Evolutionary conservation across 2,113 vertebrate genomes (phyloP), one percentile per base, ranked within the genome.

Genomic region (Ursus arctos): DNA sequence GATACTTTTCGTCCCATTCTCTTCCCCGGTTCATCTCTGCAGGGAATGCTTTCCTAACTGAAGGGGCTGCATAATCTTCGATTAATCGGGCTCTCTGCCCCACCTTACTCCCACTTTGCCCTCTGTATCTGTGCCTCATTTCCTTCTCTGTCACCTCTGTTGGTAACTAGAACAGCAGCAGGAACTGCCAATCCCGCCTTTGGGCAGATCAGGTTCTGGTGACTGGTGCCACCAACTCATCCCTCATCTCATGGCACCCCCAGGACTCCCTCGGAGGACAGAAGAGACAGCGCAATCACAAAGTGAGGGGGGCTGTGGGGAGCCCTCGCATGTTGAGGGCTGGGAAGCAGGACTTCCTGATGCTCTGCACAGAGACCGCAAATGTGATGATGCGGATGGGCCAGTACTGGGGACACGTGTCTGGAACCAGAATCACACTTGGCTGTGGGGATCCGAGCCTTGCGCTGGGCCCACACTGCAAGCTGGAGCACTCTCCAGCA

Each of bases 401-500:
- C 53, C 77, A 43, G 89, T 59, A 69, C 13, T 4, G 92, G 92
- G 95, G 81, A 97, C 97, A 76, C 36, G 95, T 53, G 63, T 94
- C 91, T 86, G 95, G 98, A 97, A 96, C 71, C 95, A 98, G 97
- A 98, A 97, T 96, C 91, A 97, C 91, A 93, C 88, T 85, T 89
- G 96, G 95, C 89, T 91, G 57, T n/a, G 89, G 84, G 90, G 92
- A 85, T 74, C 74, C 71, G 92, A 97, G 94, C 97, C 97, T 74
- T 59, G 43, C 51, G 65, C 7, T 1, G 53, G 80, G 91, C 57
- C 80, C 84, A 81, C 33, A n/a, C 47, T 0, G 2, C 49, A 89
- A 26, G 63, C 86, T 22, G 71, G 77, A 74, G 26, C 0, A 0
- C 94, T 86, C 84, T 96, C 96, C 96, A 89, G 96, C 0, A 6